Percentiles rank a stretch among this genome's conserved stretches.
These are phyloP conservation scores for Hippocampus mohnikei DNA, from an alignment of 2,113 vertebrate species.

Conservation along the genomic window DNA sequence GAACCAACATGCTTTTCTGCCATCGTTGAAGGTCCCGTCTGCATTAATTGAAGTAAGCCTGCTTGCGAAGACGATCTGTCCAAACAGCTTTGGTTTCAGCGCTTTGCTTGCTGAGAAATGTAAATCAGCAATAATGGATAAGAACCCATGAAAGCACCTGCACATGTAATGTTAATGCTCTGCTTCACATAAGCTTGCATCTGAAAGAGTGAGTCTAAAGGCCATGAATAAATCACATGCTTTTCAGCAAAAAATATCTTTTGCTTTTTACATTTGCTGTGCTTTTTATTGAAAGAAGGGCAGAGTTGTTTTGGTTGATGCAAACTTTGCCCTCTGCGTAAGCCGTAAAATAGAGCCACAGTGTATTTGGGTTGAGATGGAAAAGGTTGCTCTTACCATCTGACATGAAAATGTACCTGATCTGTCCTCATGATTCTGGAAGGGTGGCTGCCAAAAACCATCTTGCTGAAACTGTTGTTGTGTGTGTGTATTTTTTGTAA, in stretches of 20 bases:
- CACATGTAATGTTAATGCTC: conserved; percentile 60
- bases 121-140: conserved; percentile 66
- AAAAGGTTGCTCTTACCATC: conserved; percentile 24
- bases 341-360: conserved; percentile 46
- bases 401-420: conserved; percentile 35
- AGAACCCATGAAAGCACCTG: conserved; percentile 64
- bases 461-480: neutral
- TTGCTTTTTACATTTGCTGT: conserved; percentile 38
- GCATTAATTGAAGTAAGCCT: conserved; percentile 25
- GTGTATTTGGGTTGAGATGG: conserved; percentile 24
- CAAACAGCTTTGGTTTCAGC: conserved; percentile 46
- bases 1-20: conserved; percentile 1
- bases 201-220: conserved; percentile 62
- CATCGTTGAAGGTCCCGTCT: neutral
- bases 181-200: conserved; percentile 61
- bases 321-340: conserved; percentile 25
- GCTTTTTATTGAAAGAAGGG: conserved; percentile 40
- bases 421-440: conserved; percentile 39
- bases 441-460: conserved; percentile 5
- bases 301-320: conserved; percentile 48
- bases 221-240: conserved; percentile 60
- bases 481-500: neutral
- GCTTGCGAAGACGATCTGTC: conserved; percentile 30
- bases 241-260: conserved; percentile 37
- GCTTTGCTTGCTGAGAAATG: conserved; percentile 47